A percentile compares a stretch with the other conserved stretches of the same genome.
These are phyloP conservation scores for Dolichotis patagonum DNA, from an alignment of 2,113 vertebrate genomes.

Conservation along the genomic window DNA sequence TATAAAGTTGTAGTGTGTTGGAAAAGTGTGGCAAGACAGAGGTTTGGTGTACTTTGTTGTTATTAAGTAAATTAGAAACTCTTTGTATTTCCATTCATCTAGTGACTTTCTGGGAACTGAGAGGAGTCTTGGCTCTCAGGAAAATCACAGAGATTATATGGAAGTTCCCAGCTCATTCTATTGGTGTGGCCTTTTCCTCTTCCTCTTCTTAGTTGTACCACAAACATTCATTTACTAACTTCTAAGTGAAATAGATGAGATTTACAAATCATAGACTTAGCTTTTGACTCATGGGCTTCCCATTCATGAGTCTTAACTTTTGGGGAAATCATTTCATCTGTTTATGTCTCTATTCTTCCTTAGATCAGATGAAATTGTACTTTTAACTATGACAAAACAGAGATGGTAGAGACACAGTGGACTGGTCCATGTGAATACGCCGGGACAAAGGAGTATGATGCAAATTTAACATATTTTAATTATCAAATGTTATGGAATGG, in stretches of 20 bases:
- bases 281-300: not conserved
- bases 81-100: constrained; percentile 63
- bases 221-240: constrained; percentile 1
- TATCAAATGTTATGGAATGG: not conserved
- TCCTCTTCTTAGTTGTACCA: not conserved
- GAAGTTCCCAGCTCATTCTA: not conserved
- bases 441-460: not conserved
- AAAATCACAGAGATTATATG: not conserved
- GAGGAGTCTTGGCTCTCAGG: not conserved
- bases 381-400: not conserved
- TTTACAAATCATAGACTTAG: not conserved
- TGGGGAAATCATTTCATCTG: not conserved
- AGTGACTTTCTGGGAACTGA: constrained; percentile 59
- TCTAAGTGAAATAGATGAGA: not conserved
- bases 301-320: not conserved
- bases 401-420: not conserved
- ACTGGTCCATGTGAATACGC: not conserved
- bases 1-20: not conserved
- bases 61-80: constrained; percentile 55
- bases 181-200: not conserved
- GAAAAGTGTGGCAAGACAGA: not conserved
- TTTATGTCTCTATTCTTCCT: not conserved
- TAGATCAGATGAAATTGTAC: not conserved
- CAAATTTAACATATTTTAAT: not conserved
- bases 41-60: not conserved